Evolutionary conservation across 2,888 invertebrate species (phyloP), one percentile per base, ranked within the genome.

Genomic region (Pterostichus madidus): DNA sequence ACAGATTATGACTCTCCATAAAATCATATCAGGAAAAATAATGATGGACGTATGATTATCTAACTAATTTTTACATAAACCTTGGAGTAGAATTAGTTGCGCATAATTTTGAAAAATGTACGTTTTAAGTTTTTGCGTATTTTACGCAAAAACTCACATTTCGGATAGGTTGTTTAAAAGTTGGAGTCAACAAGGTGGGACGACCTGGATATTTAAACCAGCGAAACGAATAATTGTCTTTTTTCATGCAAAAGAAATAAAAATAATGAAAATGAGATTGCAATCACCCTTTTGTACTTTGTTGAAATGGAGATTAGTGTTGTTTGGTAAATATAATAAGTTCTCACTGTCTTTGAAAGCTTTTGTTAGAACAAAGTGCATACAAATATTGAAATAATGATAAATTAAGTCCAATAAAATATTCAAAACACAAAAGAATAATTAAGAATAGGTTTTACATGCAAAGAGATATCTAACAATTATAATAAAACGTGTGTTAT

Each of bases 161-260:
- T 75, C 24, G 52, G 52, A 8, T 75, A 52, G 49, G 13, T 75
- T 31, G 49, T 71, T 71, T 75, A 75, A 75, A 52, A 75, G 52
- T 75, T 31, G 31, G 6, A 75, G 71, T 49, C 75, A 75, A 31
- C 52, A 75, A 75, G 52, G 75, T 75, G 75, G 24, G 52, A 32
- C 75, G 75, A 49, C 75, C 75, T 75, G 52, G 75, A 52, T 75
- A 75, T 75, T 75, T 52, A 75, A 75, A 75, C 52, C 52, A 32
- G 49, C 75, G 75, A 75, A 75, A 75, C 75, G 32, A 71, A 75
- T 75, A 75, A 75, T 75, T 75, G 52, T 75, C 52, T 52, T 75
- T 49, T 75, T 75, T 75, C 75, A 52, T 75, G 49, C 75, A 52
- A 31, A 64, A 71, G 44, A 71, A 71, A 49, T 71, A 49, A 46